Conservation (phyloP, 2,113 vertebrate species). For the Siniperca knerii region DNA sequence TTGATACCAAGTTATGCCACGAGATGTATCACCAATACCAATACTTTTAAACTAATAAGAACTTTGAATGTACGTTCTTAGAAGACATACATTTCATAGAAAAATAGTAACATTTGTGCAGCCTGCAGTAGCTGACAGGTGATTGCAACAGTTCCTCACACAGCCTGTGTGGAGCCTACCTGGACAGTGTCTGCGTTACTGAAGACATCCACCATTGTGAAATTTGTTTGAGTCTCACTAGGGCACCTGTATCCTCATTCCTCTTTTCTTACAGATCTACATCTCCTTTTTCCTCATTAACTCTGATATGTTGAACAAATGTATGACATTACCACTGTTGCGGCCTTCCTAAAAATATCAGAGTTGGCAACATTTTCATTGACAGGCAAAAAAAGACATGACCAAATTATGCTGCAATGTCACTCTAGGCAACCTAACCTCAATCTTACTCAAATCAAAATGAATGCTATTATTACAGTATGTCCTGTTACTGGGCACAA, state of each 20-base stretch:
- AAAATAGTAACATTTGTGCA: neutral
- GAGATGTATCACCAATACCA: neutral
- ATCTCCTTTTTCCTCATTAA: slow-evolving; percentile 6
- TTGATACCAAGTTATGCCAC: neutral
- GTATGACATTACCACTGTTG: neutral
- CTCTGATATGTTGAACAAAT: slow-evolving; percentile 13
- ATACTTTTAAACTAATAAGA: neutral
- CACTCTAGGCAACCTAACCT: neutral
- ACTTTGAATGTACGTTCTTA: neutral
- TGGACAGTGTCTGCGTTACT: neutral
- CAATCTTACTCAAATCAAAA: neutral
- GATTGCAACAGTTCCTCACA: neutral
- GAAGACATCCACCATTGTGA: neutral
- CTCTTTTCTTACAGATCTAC: neutral
- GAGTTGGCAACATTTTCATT: neutral
- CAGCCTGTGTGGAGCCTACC: neutral
- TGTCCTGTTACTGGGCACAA: neutral
- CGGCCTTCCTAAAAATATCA: no score
- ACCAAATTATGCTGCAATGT: neutral
- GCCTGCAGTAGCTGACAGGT: neutral
- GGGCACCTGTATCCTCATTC: neutral
- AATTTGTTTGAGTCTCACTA: neutral
- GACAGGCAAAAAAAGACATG: neutral
- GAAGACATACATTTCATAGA: neutral
- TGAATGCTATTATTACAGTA: neutral